Evolutionary conservation across 2,888 invertebrate species (phyloP), one percentile per base, ranked within the genome.

Genomic region (Lycaena phlaeas): DNA sequence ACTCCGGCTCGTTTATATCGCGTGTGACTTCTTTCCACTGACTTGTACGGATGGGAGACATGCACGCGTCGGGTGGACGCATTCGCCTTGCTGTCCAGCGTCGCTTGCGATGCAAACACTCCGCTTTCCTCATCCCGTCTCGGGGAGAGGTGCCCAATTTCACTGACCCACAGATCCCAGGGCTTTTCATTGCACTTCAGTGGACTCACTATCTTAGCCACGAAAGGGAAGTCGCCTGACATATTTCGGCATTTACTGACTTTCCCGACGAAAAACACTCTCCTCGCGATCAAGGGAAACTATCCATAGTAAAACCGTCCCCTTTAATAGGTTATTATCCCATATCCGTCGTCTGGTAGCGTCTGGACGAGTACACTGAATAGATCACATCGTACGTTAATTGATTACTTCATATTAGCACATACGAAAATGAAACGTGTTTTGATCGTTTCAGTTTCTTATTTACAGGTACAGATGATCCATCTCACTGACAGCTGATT

Each of bases 391-490:
- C 57, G 61, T 78, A 65, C 52, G 60, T 53, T 48, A 54, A 49
- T 64, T 58, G 60, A 66, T 73, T 67, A 73, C 71, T 66, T 68
- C 77, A 73, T 73, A 70, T 70, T 68, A 60, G 64, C 63, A 64
- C 61, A 61, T 57, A 56, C 58, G 52, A 50, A 57, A 59, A 59
- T 58, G 57, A 67, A 75, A 74, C 66, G 70, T 75, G 73, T 77
- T 79, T 67, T 77, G 78, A 72, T 78, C 68, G 74, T 76, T 73
- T 82, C 69, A 76, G 71, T 72, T 78, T 78, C 40, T 81, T 74
- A 84, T 84, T 82, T 84, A 84, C 85, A 79, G 73, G 70, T 79
- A 84, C 85, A 85, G 84, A 82, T 85, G 85, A 85, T 85, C 77
- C 78, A 69, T 75, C 73, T 85, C 79, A 79, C 74, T 85, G 85